Evolutionary conservation across 2,888 invertebrate species (phyloP), one percentile per base, ranked within the genome.

Genomic region (Sinhomidia bicolor): DNA sequence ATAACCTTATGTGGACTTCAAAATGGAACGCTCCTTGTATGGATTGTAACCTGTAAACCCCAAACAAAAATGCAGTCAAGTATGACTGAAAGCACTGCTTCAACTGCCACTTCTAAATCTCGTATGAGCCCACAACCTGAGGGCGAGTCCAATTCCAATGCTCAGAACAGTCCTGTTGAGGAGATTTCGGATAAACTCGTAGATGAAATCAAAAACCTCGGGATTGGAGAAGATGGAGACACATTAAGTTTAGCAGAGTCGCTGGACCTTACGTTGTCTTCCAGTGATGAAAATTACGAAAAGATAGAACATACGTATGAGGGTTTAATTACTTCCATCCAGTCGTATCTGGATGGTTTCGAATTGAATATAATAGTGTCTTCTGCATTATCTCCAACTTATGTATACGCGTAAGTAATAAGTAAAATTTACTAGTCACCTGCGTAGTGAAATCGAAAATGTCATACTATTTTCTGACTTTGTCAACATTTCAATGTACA

Each of bases 1-100:
- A 91, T 92, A 41, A 90, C 91, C 0, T 29, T 92, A 10, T 92
- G 92, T 79, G 92, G 92, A 9, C 89, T 91, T 62, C 91, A 92
- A 89, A 91, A 91, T 68, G 92, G 92, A 65, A 85, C 88, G 7
- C 60, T 92, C 0, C 68, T 90, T 10, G 57, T 91, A 51, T 92
- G 91, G 90, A 90, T 91, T 32, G 91, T 90, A 5, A 89, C 90
- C 9, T 90, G 88, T n/a, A 89, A 89, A 57, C 87, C 85, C 0
- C 71, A 83, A 36, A 41, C 71, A 20, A 88, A 88, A 26, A 82
- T 85, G 85, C 81, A 81, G 6, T 57, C 68, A 1, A 82, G 85
- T 44, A 85, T 83, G 86, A 79, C 79, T 12, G 81, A 68, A 47
- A 86, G 86, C 23, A 83, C 83, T 20, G 89, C 83, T 60, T 86